Conservation (phyloP, 2,888 invertebrate genomes). For the Hybos culiciformis region DNA sequence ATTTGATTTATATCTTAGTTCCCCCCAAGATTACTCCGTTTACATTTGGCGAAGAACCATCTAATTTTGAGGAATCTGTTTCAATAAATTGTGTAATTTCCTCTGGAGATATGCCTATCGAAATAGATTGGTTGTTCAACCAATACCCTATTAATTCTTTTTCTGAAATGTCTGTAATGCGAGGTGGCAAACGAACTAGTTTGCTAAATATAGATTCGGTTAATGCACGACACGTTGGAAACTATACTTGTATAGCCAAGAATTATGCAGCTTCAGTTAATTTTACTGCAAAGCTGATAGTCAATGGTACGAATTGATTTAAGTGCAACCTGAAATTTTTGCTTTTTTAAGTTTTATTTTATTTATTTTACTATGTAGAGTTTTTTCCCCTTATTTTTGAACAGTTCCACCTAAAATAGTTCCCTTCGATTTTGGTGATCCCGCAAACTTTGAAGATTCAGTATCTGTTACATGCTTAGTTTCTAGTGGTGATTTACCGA, state of each 20-base stretch:
- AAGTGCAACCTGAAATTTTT: not conserved
- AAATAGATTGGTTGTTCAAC: slow-evolving; percentile 48
- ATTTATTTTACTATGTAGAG: not conserved
- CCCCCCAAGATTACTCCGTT: slow-evolving; percentile 65
- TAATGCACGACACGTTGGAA: slow-evolving; percentile 47
- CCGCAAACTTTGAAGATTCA: slow-evolving; percentile 44
- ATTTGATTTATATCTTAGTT: slow-evolving; percentile 37
- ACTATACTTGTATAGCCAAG: slow-evolving; percentile 49
- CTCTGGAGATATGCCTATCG: slow-evolving; percentile 53
- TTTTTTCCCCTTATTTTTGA: slow-evolving; percentile 7
- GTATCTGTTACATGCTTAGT: slow-evolving; percentile 57
- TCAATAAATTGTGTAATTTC: slow-evolving; percentile 56
- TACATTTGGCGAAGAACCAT: slow-evolving; percentile 57
- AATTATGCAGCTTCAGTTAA: slow-evolving; percentile 42
- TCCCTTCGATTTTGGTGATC: slow-evolving; percentile 52
- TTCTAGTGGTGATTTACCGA: slow-evolving; percentile 63
- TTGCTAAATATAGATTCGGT: slow-evolving; percentile 52
- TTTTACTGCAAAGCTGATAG: slow-evolving; percentile 34
- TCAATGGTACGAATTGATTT: slow-evolving; percentile 31
- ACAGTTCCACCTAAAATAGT: slow-evolving; percentile 64
- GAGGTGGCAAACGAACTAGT: slow-evolving; percentile 41
- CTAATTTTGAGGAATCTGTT: slow-evolving; percentile 56
- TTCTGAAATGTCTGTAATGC: slow-evolving; percentile 25
- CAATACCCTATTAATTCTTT: slow-evolving; percentile 24
- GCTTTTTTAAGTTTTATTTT: not conserved